Base-by-base conservation (phyloP, 2,888 invertebrate species). In the Caradrina clavipalpis region DNA sequence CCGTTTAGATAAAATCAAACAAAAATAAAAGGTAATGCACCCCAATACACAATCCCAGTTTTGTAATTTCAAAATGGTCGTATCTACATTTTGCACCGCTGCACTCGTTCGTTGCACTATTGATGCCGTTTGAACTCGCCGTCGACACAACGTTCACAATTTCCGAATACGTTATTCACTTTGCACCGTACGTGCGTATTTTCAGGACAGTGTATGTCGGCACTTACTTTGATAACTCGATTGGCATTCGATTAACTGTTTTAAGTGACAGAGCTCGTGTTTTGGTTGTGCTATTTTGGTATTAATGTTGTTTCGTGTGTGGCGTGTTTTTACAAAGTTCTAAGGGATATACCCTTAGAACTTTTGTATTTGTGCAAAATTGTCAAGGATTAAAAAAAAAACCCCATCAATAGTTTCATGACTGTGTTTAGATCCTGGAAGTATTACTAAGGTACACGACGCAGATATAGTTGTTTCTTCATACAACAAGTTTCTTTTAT, bases 101-200 rank as follows among this genome's bases (percentile, higher is more conserved):
- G 76, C 69, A 73, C n/a, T 71, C 76, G 76, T 79, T 64, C 82
- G 70, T 77, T 84, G 82, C 82, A 82, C 77, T 77, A 78, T 75
- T 77, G 80, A 73, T 75, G 80, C 72, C 72, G 75, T 80, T 80
- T 75, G 78, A 76, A 83, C 78, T 70, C 69, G 67, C 75, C 54
- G 82, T 72, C 72, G 75, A 78, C 75, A 76, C 65, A 70, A 78
- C 73, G 67, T 78, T 74, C 80, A 84, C 83, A 80, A 84, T 83
- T 82, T 83, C 83, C 80, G 75, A 84, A 82, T 78, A 67, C 83
- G 80, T 67, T 78, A 82, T 78, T 84, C 78, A 83, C 83, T 82
- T 82, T 75, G 69, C 75, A 78, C 71, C 45, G 75, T 80, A 77
- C 80, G 68, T 72, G 71, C 72, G 85, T 82, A 78, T 80, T 84